Percentiles rank a stretch among this genome's conserved stretches.
phyloP scores from a whole-genome alignment of 2,113 vertebrate genomes.

The Paramisgurnus dabryanus region DNA sequence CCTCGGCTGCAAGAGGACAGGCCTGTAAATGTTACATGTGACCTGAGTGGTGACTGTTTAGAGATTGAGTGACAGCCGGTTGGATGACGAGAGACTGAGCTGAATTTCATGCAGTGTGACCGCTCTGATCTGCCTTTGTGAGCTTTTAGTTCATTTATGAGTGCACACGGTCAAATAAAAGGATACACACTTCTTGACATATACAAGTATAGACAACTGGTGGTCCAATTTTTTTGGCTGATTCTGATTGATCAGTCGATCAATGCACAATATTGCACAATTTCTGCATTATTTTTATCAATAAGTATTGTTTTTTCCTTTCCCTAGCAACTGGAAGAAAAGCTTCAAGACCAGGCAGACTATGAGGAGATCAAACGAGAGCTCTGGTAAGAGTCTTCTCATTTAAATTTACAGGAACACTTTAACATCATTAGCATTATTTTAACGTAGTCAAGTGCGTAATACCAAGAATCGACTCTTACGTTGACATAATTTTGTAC shows the following conservation, averaged over 20 bases:
- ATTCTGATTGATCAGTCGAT: too few species aligned
- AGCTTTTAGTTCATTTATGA: not conserved
- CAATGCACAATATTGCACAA: too few species aligned
- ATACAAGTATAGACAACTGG: too few species aligned
- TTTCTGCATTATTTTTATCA: not conserved
- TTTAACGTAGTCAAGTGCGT: not conserved
- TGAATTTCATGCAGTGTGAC: conserved; percentile 28
- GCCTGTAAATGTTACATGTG: conserved; percentile 37
- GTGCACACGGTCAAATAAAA: not conserved
- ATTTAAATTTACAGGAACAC: conserved; percentile 11
- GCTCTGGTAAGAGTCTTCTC: conserved; percentile 78
- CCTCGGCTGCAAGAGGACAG: conserved; percentile 24
- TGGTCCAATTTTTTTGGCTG: too few species aligned
- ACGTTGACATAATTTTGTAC: conserved; percentile 8
- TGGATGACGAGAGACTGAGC: conserved; percentile 40
- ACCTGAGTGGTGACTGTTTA: conserved; percentile 20
- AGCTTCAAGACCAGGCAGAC: conserved; percentile 87
- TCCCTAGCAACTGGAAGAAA: conserved; percentile 87
- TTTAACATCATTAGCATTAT: conserved; percentile 9
- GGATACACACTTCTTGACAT: too few species aligned
- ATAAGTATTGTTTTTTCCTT: conserved; percentile 4
- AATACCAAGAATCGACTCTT: not conserved
- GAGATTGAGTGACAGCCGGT: conserved; percentile 34
- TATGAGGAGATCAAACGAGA: conserved; percentile 91
- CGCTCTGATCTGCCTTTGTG: not conserved